A percentile compares a stretch with the other conserved stretches of the same genome.
Evolutionary conservation across 2,113 vertebrate species (phyloP).

Genomic region (Mirounga angustirostris): DNA sequence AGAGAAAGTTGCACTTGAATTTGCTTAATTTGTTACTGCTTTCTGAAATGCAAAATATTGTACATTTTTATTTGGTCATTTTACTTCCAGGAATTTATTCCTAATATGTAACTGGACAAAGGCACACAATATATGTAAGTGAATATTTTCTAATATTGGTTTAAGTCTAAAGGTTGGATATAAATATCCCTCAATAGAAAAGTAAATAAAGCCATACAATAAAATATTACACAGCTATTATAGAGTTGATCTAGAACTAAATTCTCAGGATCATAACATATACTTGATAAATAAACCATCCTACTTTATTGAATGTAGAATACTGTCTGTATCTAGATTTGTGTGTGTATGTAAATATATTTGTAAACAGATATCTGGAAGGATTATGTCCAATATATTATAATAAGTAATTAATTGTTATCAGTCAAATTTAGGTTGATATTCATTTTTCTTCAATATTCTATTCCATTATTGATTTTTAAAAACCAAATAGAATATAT

Average conservation of each 20-base stretch:
- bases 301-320: neutral
- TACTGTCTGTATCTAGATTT: neutral
- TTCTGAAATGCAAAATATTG: neutral
- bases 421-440: neutral
- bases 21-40: neutral
- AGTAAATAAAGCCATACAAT: neutral
- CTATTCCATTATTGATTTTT: neutral
- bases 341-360: neutral
- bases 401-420: neutral
- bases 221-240: neutral
- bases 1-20: neutral
- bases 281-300: neutral
- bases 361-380: neutral
- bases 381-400: neutral
- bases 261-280: neutral
- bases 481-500: neutral
- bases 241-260: neutral
- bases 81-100: neutral
- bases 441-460: neutral
- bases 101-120: neutral
- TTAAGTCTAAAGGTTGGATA: neutral
- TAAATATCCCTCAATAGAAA: neutral
- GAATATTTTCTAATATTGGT: conserved; percentile 1
- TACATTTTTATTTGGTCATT: neutral
- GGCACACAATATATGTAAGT: neutral